These are phyloP conservation scores for Drosophila atroscutellata DNA, from an alignment of 2,888 invertebrate species.

Conservation along the genomic window DNA sequence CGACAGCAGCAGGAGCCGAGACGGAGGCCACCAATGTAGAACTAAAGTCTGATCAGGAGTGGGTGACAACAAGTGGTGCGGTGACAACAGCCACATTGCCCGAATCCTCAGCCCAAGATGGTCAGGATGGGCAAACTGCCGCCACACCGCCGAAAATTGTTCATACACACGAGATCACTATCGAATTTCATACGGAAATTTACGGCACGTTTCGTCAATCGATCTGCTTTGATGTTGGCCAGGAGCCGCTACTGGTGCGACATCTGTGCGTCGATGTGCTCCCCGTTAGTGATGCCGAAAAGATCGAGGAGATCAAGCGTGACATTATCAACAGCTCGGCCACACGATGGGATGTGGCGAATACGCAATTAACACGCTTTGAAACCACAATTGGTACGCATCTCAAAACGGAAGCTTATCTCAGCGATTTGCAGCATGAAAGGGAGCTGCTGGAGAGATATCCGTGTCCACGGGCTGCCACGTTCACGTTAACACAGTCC, in stretches of 20 bases:
- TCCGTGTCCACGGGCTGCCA: constrained; percentile 88
- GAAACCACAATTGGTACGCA: constrained; percentile 86
- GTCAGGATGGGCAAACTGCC: constrained; percentile 21
- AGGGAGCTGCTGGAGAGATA: constrained; percentile 87
- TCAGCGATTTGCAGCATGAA: constrained; percentile 86
- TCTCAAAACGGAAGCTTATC: constrained; percentile 85
- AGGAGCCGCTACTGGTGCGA: constrained; percentile 88
- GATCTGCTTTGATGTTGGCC: constrained; percentile 91
- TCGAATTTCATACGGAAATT: constrained; percentile 89
- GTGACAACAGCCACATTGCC: constrained; percentile 17
- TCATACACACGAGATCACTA: constrained; percentile 85
- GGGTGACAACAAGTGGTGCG: constrained; percentile 83
- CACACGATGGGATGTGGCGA: constrained; percentile 87
- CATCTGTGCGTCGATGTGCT: constrained; percentile 91
- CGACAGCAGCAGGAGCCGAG: constrained; percentile 26
- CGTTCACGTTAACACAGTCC: constrained; percentile 89
- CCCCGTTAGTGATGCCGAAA: constrained; percentile 88
- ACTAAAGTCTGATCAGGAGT: constrained; percentile 86
- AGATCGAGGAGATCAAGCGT: constrained; percentile 88
- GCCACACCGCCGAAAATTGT: constrained; percentile 34
- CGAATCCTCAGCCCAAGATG: constrained; percentile 16
- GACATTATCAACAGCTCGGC: constrained; percentile 88
- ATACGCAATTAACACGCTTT: constrained; percentile 86
- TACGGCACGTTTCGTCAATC: constrained; percentile 92
- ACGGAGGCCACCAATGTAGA: constrained; percentile 74